These are phyloP conservation scores for Athene noctua DNA, from an alignment of 2,113 vertebrate species.

Conservation along the genomic window DNA sequence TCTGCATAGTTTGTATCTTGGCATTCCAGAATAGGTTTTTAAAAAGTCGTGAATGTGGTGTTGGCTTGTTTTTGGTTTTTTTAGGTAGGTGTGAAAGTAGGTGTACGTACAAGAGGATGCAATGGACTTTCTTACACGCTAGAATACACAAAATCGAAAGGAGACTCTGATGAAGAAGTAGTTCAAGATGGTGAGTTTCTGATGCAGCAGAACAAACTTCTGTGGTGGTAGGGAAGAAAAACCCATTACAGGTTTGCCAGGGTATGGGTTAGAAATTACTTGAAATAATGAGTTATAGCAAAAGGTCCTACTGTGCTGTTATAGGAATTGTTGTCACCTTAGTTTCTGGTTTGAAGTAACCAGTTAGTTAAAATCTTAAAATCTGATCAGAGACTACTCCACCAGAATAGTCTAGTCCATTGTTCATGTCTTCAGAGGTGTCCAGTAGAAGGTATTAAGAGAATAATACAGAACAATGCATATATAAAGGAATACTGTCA, in stretches of 20 bases:
- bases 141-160: slow-evolving; percentile 90
- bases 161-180: slow-evolving; percentile 93
- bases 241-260: background rate
- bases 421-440: background rate
- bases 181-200: slow-evolving; percentile 87
- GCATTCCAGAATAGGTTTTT: background rate
- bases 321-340: background rate
- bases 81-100: slow-evolving; percentile 93
- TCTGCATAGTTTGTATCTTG: background rate
- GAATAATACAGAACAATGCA: background rate
- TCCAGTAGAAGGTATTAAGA: background rate
- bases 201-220: background rate
- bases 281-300: background rate
- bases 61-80: background rate
- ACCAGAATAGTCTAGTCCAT: background rate
- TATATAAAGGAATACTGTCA: background rate
- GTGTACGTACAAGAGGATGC: slow-evolving; percentile 94
- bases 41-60: background rate
- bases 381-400: background rate
- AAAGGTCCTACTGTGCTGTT: background rate
- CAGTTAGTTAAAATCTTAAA: background rate
- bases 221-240: background rate
- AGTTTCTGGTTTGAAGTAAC: background rate
- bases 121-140: slow-evolving; percentile 95
- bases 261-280: background rate